phyloP scores from a whole-genome alignment of 2,888 invertebrate genomes.

The Ceramica pisi region DNA sequence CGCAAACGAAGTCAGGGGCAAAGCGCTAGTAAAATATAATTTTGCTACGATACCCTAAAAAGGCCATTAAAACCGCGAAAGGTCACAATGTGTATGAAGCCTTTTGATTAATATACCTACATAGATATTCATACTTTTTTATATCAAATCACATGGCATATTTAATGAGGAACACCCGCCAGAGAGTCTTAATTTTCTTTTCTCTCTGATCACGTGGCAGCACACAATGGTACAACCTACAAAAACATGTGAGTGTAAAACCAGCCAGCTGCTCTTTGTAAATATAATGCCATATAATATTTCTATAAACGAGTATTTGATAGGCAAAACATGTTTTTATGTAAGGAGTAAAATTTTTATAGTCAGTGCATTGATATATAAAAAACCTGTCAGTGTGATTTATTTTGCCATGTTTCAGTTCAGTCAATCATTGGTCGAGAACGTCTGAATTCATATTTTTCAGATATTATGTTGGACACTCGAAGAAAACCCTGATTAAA shows the following conservation, averaged over 20 bases:
- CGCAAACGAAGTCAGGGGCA: too few species aligned
- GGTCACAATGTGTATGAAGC: background rate
- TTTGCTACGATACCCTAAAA: background rate
- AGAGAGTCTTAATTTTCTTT: slow-evolving; percentile 5
- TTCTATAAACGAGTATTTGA: background rate
- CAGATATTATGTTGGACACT: too few species aligned
- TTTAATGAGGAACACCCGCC: background rate
- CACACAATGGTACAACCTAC: background rate
- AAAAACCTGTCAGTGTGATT: background rate
- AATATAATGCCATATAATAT: slow-evolving; percentile 13
- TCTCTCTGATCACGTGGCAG: slow-evolving; percentile 15
- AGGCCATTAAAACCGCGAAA: slow-evolving; percentile 4
- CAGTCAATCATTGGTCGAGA: background rate
- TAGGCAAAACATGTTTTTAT: background rate
- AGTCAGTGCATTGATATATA: too few species aligned
- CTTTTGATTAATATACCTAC: background rate
- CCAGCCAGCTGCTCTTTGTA: slow-evolving; percentile 1
- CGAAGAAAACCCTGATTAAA: too few species aligned
- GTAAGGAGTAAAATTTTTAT: background rate
- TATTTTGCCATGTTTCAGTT: background rate
- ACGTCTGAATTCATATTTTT: too few species aligned
- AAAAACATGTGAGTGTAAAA: slow-evolving; percentile 1
- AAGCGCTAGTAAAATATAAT: too few species aligned
- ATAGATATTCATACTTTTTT: slow-evolving; percentile 1
- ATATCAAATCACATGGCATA: background rate